Percentiles rank a stretch among this genome's conserved stretches.
Conservation (phyloP, 2,797 vertebrate genomes). For the Ctenopoma kingsleyae region DNA sequence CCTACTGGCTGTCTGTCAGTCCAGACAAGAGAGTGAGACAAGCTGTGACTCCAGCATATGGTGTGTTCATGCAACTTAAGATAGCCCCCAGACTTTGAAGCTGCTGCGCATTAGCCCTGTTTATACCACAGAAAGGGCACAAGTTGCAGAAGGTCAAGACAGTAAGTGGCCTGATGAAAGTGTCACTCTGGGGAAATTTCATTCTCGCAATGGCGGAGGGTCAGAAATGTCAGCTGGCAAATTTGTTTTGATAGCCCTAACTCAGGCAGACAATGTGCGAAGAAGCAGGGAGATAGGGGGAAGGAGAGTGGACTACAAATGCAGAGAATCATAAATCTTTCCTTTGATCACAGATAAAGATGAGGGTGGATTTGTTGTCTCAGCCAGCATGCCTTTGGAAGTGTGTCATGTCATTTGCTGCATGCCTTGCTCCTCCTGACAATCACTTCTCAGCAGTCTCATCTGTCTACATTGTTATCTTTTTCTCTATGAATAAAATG, state of each 20-base stretch:
- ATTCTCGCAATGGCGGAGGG: constrained; percentile 44
- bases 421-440: constrained; percentile 63
- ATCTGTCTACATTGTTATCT: constrained; percentile 57
- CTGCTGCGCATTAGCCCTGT: constrained; percentile 44
- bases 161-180: constrained; percentile 78
- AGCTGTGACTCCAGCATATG: constrained; percentile 60
- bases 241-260: constrained; percentile 67
- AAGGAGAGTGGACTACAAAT: constrained; percentile 54
- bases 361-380: constrained; percentile 72
- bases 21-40: constrained; percentile 25
- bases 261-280: constrained; percentile 61
- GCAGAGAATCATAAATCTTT: constrained; percentile 66
- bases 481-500: constrained; percentile 49
- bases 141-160: constrained; percentile 69
- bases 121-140: constrained; percentile 64
- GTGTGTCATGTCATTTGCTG: constrained; percentile 68
- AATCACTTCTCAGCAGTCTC: constrained; percentile 57
- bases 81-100: constrained; percentile 47
- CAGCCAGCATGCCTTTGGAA: constrained; percentile 59
- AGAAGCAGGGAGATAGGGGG: constrained; percentile 31
- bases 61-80: constrained; percentile 46
- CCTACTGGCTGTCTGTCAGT: constrained; percentile 38
- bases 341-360: constrained; percentile 74
- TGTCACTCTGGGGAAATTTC: constrained; percentile 75
- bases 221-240: constrained; percentile 64